Evolutionary conservation across 2,888 invertebrate species (phyloP).

Genomic region (Cheilosia vernalis): DNA sequence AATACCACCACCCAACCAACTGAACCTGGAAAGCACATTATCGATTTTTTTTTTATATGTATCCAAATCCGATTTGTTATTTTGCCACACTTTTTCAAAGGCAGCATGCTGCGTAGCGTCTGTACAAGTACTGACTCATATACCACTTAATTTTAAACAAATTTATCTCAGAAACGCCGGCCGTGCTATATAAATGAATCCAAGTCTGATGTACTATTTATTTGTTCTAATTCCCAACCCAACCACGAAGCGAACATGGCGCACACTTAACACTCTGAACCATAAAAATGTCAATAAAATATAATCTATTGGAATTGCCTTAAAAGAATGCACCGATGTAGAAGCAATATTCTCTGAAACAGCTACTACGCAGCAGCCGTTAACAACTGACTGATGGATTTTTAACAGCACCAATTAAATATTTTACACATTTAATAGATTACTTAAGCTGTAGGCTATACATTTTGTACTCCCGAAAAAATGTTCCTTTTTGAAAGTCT

Average conservation of each 20-base stretch:
- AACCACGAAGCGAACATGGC: slow-evolving; percentile 1
- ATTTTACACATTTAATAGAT: slow-evolving; percentile 53
- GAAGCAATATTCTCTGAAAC: too few relatives aligned
- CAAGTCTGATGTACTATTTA: slow-evolving; percentile 48
- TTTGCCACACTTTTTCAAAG: slow-evolving; percentile 51
- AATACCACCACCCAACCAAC: not conserved
- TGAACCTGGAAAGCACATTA: slow-evolving; percentile 29
- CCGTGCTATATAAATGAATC: slow-evolving; percentile 4
- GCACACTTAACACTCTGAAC: slow-evolving; percentile 50
- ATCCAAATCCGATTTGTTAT: slow-evolving; percentile 34
- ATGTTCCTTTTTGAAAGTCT: slow-evolving; percentile 25
- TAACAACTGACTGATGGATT: slow-evolving; percentile 25
- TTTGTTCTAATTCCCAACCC: slow-evolving; percentile 14
- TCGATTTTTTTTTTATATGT: slow-evolving; percentile 30
- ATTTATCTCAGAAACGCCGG: slow-evolving; percentile 36
- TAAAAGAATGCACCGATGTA: slow-evolving; percentile 7
- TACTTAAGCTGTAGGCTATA: slow-evolving; percentile 15
- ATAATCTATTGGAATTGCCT: slow-evolving; percentile 32
- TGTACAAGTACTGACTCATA: slow-evolving; percentile 16
- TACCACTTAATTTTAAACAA: slow-evolving; percentile 49
- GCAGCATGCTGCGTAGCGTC: slow-evolving; percentile 2
- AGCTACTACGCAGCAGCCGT: not conserved
- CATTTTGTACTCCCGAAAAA: not conserved
- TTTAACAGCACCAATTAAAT: slow-evolving; percentile 58
- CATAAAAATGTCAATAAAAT: slow-evolving; percentile 53